Base-by-base conservation (phyloP, 2,888 invertebrate species). In the Apamea sordens region DNA sequence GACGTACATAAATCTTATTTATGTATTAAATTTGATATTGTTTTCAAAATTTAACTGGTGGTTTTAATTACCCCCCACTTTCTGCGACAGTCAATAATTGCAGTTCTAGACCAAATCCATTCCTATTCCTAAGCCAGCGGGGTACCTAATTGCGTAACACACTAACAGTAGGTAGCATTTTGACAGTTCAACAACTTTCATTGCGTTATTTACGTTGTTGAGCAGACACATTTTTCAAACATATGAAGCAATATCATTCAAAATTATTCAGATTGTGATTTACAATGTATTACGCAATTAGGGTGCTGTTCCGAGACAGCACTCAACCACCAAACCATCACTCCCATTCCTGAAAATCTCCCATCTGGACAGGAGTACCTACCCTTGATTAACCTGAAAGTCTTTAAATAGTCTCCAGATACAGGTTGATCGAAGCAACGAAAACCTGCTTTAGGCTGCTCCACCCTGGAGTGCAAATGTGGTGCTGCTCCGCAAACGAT, bases 1-100 rank as follows among this genome's bases (percentile, higher is more conserved):
- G 96, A 94, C 92, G 92, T 96, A 96, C 96, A 96, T 97, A 96
- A 96, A 96, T 96, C 89, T 94, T 97, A 96, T 96, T 96, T 96
- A 96, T 96, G 97, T 96, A 97, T 96, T 96, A 96, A 96, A 97
- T 97, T 97, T 97, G 96, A 96, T 96, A 97, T 97, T 97, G 97
- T 97, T 97, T 97, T 96, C 96, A 96, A 96, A 96, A 96, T 96
- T 95, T 93, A 92, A 93, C 90, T 91, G 86, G 91, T 92, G 93
- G 95, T 96, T 95, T 97, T 91, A 94, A 95, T 93, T 70, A 36
- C 63, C 64, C 24, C 18, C 28, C 21, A 47, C 2, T 53, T 59
- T 65, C n/a, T 32, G 10, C 28, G 13, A 47, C 1, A 21, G 50
- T 65, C 2, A 36, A 28, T 28, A 8, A 69, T 61, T 50, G 41